Evolutionary conservation across 2,797 vertebrate species (phyloP).

Genomic region (Ptychadena robeensis): DNA sequence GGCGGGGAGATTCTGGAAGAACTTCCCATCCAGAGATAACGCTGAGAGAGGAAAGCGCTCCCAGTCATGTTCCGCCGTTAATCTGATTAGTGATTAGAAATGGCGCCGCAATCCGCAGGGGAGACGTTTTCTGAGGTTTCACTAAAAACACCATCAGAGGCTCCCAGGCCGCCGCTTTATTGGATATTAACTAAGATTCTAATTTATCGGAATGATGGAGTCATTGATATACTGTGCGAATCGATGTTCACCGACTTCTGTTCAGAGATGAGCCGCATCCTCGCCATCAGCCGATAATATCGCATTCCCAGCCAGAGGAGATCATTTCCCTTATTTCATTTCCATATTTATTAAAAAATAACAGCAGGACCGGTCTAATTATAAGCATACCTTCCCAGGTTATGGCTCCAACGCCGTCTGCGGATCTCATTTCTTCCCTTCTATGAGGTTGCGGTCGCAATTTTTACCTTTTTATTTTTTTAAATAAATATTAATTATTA

Average conservation of each 20-base stretch:
- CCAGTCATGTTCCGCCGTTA: constrained; percentile 70
- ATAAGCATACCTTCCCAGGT: no score
- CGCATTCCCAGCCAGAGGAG: constrained; percentile 64
- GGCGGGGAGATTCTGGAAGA: background rate
- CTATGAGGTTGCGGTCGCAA: no score
- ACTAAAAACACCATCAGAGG: constrained; percentile 64
- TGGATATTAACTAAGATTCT: constrained; percentile 76
- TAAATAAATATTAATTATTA: no score
- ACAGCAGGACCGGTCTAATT: constrained; percentile 60
- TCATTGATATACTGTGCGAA: constrained; percentile 73
- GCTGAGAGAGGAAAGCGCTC: constrained; percentile 61
- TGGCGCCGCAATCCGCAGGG: constrained; percentile 67
- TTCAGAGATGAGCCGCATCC: constrained; percentile 76
- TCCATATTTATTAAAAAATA: constrained; percentile 84
- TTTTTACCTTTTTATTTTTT: no score
- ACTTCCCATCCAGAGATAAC: background rate
- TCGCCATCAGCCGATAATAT: constrained; percentile 73
- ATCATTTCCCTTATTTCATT: constrained; percentile 75
- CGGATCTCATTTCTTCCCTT: no score
- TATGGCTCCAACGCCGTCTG: no score
- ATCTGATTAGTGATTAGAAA: constrained; percentile 74
- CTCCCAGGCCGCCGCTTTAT: constrained; percentile 67
- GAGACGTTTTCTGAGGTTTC: constrained; percentile 71
- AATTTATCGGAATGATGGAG: constrained; percentile 79
- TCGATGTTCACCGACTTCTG: constrained; percentile 76